A percentile compares a stretch with the other conserved stretches of the same genome.
Conservation (phyloP, 2,888 invertebrate genomes). For the Hartigia nigra region DNA sequence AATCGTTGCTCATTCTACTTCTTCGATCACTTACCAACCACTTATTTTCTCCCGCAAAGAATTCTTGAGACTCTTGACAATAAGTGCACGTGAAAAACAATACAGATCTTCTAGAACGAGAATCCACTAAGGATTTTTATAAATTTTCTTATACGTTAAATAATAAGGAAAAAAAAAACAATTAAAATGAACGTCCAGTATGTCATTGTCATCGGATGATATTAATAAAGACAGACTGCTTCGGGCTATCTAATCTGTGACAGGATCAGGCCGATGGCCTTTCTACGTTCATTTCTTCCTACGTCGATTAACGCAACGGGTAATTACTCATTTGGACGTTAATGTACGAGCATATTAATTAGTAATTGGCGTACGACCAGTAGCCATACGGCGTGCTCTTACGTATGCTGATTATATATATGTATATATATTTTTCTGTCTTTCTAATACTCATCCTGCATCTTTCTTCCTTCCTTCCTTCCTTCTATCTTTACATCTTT, state of each 20-base stretch:
- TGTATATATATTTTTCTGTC: not conserved
- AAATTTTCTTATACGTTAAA: not conserved
- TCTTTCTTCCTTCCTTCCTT: not conserved
- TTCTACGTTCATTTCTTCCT: conserved; percentile 1
- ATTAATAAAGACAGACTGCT: conserved; percentile 60
- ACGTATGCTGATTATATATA: not conserved
- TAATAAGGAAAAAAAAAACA: not conserved
- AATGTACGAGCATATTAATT: conserved; percentile 58
- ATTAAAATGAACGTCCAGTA: conserved; percentile 39
- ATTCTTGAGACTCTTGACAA: not conserved
- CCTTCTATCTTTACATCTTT: not conserved
- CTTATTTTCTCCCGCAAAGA: not conserved
- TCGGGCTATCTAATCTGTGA: conserved; percentile 53
- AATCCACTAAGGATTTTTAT: not conserved
- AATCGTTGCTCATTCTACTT: not conserved
- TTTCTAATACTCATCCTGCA: not conserved
- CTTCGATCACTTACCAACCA: not conserved
- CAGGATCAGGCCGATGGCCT: conserved; percentile 44
- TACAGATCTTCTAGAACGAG: not conserved
- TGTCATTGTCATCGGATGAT: conserved; percentile 59
- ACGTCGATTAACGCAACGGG: conserved; percentile 25
- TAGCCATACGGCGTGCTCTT: not conserved
- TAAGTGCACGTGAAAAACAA: not conserved
- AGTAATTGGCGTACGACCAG: conserved; percentile 35
- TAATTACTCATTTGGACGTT: conserved; percentile 58